Evolutionary conservation across 2,797 vertebrate species (phyloP), one percentile per base, ranked within the genome.

Genomic region (Limnodromus scolopaceus): DNA sequence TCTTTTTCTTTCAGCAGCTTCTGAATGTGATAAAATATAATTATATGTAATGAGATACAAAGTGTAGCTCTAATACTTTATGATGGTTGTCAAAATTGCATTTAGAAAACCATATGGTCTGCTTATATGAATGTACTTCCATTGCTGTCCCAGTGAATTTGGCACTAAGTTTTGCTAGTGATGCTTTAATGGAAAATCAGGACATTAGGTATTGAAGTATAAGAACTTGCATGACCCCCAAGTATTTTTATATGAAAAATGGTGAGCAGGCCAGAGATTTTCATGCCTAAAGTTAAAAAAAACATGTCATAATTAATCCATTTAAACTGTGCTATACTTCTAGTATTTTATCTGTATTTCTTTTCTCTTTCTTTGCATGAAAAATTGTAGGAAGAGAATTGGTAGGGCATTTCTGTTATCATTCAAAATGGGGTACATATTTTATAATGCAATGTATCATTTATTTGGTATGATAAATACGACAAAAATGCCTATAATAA

Each of bases 261-360:
- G 15, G 4, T 24, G 24, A 63, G 4, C 8, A 34, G 0, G 2
- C 9, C 36, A 63, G 45, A 55, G 34, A 54, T 41, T 90, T 87
- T 74, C 11, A 87, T 38, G 14, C 8, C 14, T 60, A 4, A 75
- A 45, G 7, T 69, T 78, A 34, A 55, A 89, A 80, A 79, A 86
- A 15, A 13, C n/a, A 48, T 27, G 22, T 61, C 34, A 92, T 65
- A 81, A 81, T 60, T 92, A 95, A 95, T 86, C 83, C 68, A 79
- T 49, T 88, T 94, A 90, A 87, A 75, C 16, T 70, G 65, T 95
- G 72, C 54, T 79, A 43, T 90, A 69, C 12, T 85, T 93, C 9
- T 63, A 54, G 28, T 71, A 96, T 91, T 95, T 94, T 94, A 84
- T 17, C 18, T 60, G 49, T 28, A 91, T 41, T 84, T 36, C 6